Conservation (phyloP, 2,888 invertebrate genomes). For the Rambutsinella grinnellia region DNA sequence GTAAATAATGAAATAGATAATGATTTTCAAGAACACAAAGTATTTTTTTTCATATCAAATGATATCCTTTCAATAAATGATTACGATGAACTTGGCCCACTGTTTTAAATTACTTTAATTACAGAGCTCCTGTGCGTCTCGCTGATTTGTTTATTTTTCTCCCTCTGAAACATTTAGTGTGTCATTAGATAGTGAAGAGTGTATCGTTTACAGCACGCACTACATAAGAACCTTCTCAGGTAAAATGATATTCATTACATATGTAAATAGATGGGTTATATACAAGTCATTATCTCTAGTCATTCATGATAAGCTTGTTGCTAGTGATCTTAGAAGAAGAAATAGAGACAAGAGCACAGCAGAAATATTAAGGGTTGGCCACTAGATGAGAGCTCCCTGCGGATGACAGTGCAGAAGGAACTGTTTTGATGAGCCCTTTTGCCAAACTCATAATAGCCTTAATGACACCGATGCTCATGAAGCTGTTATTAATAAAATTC, state of each 20-base stretch:
- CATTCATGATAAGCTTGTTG: too few relatives aligned
- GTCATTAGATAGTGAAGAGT: too few relatives aligned
- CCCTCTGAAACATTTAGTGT: too few relatives aligned
- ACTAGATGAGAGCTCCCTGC: not conserved
- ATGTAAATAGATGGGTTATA: not conserved
- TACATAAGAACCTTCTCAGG: not conserved
- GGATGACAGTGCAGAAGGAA: not conserved
- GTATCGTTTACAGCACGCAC: too few relatives aligned
- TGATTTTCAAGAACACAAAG: too few relatives aligned
- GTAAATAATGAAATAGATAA: not conserved
- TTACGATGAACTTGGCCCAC: not conserved
- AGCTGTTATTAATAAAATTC: constrained; percentile 46
- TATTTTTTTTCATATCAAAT: not conserved
- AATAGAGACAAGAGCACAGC: not conserved
- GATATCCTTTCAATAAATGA: not conserved
- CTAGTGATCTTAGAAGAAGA: too few relatives aligned
- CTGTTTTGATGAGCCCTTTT: constrained; percentile 19
- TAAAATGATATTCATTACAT: not conserved
- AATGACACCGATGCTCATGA: constrained; percentile 48
- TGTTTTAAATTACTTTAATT: not conserved
- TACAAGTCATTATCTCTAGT: too few relatives aligned
- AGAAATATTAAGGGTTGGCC: not conserved
- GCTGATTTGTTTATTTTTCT: not conserved
- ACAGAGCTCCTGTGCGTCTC: not conserved
- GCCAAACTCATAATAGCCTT: constrained; percentile 29